phyloP scores from a whole-genome alignment of 2,888 invertebrate species.

The Penaeus monodon region DNA sequence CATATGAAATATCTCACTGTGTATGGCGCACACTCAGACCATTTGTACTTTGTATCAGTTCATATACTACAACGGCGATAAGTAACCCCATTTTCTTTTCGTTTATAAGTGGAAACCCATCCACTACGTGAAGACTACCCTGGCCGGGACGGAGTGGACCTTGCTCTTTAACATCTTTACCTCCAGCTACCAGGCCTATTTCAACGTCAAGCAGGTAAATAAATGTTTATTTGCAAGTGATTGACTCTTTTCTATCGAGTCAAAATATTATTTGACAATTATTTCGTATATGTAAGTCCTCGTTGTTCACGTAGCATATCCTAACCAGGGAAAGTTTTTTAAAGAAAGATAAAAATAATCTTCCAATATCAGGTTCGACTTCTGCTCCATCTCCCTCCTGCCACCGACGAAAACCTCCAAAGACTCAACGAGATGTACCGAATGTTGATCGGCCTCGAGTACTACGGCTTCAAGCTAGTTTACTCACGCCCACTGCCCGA shows the following conservation, averaged over 20 bases:
- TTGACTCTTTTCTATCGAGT: too few species aligned
- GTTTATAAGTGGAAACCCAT: constrained; percentile 37
- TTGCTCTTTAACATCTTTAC: constrained; percentile 42
- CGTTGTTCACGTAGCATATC: too few species aligned
- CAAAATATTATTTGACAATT: too few species aligned
- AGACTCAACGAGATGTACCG: constrained; percentile 9
- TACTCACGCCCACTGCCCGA: constrained; percentile 37
- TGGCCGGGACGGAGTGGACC: constrained; percentile 40
- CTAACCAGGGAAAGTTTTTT: too few species aligned
- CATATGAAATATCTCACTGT: too few species aligned
- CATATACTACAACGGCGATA: too few species aligned
- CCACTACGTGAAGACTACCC: constrained; percentile 51
- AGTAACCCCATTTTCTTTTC: too few species aligned
- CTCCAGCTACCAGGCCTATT: constrained; percentile 36
- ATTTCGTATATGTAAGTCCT: too few species aligned
- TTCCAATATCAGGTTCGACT: constrained; percentile 26
- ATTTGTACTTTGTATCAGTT: too few species aligned
- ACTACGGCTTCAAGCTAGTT: constrained; percentile 41
- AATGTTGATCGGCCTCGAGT: constrained; percentile 40
- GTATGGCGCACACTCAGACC: too few species aligned
- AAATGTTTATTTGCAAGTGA: too few species aligned
- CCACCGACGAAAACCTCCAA: constrained; percentile 17
- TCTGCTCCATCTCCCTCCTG: constrained; percentile 39
- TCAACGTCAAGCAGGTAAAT: constrained; percentile 47
- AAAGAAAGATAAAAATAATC: too few species aligned